These are phyloP conservation scores for Chiridota heheva DNA, from an alignment of 35 echinoderm and acorn worm genomes.

Conservation along the genomic window DNA sequence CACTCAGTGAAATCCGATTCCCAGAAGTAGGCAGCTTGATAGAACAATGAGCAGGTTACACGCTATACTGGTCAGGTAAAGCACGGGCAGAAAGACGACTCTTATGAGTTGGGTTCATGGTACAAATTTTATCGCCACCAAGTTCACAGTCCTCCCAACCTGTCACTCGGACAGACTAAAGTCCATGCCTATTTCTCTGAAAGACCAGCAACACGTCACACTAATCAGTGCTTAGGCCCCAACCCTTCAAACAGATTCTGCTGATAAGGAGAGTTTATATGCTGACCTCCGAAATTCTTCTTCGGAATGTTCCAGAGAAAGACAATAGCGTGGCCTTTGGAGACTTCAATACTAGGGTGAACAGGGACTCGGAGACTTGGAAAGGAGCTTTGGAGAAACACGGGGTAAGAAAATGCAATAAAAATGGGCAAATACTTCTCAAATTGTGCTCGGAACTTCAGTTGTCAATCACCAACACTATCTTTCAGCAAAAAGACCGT, in stretches of 20 bases:
- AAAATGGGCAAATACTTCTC: slow-evolving; percentile 10
- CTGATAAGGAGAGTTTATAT: background rate
- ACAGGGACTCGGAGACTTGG: background rate
- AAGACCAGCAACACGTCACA: slow-evolving; percentile 5
- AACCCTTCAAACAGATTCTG: too few species aligned
- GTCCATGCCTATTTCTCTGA: slow-evolving; percentile 38
- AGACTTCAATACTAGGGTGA: slow-evolving; percentile 30
- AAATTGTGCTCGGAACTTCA: slow-evolving; percentile 9
- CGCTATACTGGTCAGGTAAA: slow-evolving; percentile 70
- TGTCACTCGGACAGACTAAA: slow-evolving; percentile 50
- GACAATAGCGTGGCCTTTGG: slow-evolving; percentile 6
- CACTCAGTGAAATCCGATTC: slow-evolving; percentile 56
- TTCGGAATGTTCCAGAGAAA: background rate
- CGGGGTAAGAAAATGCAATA: slow-evolving; percentile 23
- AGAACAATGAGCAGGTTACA: slow-evolving; percentile 65
- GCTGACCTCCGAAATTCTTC: background rate
- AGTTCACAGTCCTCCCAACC: slow-evolving; percentile 22
- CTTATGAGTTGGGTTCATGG: slow-evolving; percentile 47
- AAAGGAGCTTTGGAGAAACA: slow-evolving; percentile 1
- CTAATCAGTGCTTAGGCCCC: slow-evolving; percentile 38
- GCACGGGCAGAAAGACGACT: slow-evolving; percentile 10
- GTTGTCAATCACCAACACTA: too few species aligned
- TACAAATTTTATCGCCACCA: slow-evolving; percentile 43
- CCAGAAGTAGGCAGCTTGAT: slow-evolving; percentile 39
- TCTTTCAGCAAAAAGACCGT: background rate